These are phyloP conservation scores for Marisa cornuarietis DNA, from an alignment of 1,140 invertebrate species.

Conservation along the genomic window DNA sequence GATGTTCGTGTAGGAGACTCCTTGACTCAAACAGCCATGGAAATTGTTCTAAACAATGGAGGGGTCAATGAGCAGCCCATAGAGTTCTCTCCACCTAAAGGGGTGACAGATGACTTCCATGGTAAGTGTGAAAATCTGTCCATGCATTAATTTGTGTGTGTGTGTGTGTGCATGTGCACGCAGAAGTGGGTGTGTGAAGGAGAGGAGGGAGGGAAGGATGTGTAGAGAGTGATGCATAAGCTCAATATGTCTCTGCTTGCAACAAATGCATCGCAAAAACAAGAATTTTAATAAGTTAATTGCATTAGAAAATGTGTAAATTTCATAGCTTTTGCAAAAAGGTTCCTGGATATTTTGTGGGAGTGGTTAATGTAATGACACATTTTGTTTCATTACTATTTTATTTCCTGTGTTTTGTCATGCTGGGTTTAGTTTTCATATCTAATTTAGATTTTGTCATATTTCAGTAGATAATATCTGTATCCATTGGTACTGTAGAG, in stretches of 20 bases:
- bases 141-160: not conserved
- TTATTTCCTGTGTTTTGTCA: too few species aligned
- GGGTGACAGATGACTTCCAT: not conserved
- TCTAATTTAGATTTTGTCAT: too few species aligned
- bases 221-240: not conserved
- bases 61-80: conserved; percentile 1
- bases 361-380: too few species aligned
- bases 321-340: not conserved
- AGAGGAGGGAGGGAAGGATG: not conserved
- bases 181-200: not conserved
- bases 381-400: too few species aligned
- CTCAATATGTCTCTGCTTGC: not conserved
- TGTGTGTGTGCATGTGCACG: conserved; percentile 18
- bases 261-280: not conserved
- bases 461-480: too few species aligned
- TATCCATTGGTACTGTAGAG: too few species aligned
- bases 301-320: conserved; percentile 2
- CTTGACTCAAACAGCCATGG: not conserved
- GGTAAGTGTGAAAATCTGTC: conserved; percentile 7
- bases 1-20: not conserved
- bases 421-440: too few species aligned
- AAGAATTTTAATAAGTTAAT: not conserved
- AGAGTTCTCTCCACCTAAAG: conserved; percentile 9
- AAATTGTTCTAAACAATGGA: not conserved
- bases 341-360: too few species aligned